Conservation (phyloP, 2,113 vertebrate species). For the Nematolebias whitei region DNA sequence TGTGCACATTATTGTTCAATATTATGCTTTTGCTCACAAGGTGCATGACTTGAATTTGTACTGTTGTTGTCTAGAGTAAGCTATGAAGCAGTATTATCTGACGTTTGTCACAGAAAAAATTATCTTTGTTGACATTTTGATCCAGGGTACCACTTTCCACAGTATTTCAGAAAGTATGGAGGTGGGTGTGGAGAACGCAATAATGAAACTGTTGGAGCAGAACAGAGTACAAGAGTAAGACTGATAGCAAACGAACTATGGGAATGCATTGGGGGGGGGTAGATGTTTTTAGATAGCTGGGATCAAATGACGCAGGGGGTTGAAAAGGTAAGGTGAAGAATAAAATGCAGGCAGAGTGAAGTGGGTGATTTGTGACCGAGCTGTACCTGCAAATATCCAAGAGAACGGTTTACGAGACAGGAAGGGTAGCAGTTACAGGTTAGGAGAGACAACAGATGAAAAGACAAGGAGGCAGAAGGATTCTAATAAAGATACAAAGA, state of each 20-base stretch:
- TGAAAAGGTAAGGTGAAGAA: background rate
- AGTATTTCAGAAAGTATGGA: too few relatives aligned
- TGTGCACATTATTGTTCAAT: too few relatives aligned
- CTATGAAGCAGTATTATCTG: too few relatives aligned
- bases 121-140: too few relatives aligned
- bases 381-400: background rate
- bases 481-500: background rate
- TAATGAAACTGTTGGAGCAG: background rate
- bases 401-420: background rate
- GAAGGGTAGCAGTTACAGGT: background rate
- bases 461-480: background rate
- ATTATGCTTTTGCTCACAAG: too few relatives aligned
- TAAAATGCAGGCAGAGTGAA: too few relatives aligned
- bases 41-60: too few relatives aligned
- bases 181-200: too few relatives aligned
- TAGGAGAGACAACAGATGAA: background rate
- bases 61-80: too few relatives aligned
- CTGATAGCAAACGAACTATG: too few relatives aligned
- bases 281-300: background rate
- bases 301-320: background rate
- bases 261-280: background rate
- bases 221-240: background rate
- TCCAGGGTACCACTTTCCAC: too few relatives aligned
- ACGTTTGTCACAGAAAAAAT: too few relatives aligned
- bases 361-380: background rate